Evolutionary conservation across 2,888 invertebrate genomes (phyloP), one percentile per base, ranked within the genome.

Genomic region (Theretra japonica): DNA sequence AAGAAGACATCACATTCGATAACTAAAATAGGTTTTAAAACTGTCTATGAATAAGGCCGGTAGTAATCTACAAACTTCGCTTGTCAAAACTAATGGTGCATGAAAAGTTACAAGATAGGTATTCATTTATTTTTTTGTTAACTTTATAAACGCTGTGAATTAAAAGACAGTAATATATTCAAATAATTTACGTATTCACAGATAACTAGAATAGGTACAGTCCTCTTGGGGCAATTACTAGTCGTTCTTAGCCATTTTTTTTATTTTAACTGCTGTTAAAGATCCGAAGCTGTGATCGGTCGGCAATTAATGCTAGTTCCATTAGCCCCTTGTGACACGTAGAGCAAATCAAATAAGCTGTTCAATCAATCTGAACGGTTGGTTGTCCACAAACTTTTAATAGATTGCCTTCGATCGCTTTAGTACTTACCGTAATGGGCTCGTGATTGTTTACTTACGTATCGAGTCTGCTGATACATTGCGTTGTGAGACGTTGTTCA

Each of bases 391-490:
- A 83, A 88, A 88, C 87, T 88, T 90, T 89, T 90, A 90, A 89
- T 91, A 93, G 88, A 93, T 92, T 92, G 89, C 83, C 84, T 87
- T 88, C 86, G 87, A 87, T 86, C 87, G 84, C 76, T 77, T 53
- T 50, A 68, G 76, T 77, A 73, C 92, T 92, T 87, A 91, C 81
- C 81, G 81, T 90, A 90, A 92, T 91, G 80, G 86, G 80, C 77
- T 79, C 77, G 77, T 81, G 84, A 86, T 85, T 87, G 85, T 86
- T 86, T 84, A 78, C 80, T 74, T 75, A 71, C 58, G 50, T 70
- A 73, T 50, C 15, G 28, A 21, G 58, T 28, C 60, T 59, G 48
- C 65, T 23, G 48, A 65, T 65, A 65, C 23, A 23, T 41, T 48
- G 21, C 23, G 21, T 23, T 48, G 65, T 48, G 65, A 65, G 11